These are phyloP conservation scores for Oxyscelio sp. DNA, from an alignment of 2,888 invertebrate genomes.

Conservation along the genomic window DNA sequence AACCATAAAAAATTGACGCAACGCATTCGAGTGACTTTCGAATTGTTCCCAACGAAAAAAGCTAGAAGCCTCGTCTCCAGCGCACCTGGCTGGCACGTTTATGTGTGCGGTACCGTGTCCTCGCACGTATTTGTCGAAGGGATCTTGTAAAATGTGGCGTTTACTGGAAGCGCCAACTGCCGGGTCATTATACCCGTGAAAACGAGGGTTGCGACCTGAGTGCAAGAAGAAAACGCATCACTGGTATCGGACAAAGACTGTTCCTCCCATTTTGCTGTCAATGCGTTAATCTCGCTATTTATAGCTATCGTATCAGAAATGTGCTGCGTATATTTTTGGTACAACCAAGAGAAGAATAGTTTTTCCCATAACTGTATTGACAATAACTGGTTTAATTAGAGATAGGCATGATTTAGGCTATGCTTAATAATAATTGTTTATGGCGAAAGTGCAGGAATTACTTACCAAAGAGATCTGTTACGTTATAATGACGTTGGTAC, in stretches of 20 bases:
- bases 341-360: too few relatives aligned
- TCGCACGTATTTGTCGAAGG: constrained; percentile 69
- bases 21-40: constrained; percentile 11
- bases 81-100: constrained; percentile 72
- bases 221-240: constrained; percentile 5
- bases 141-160: constrained; percentile 71
- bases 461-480: too few relatives aligned
- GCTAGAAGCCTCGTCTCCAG: constrained; percentile 26
- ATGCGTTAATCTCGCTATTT: constrained; percentile 46
- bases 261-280: constrained; percentile 26
- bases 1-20: constrained; percentile 35
- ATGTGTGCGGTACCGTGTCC: constrained; percentile 56
- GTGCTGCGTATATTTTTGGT: too few relatives aligned
- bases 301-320: background rate
- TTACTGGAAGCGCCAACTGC: constrained; percentile 68
- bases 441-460: too few relatives aligned
- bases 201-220: constrained; percentile 29
- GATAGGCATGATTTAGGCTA: too few relatives aligned
- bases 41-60: constrained; percentile 43
- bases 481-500: too few relatives aligned
- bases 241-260: constrained; percentile 30
- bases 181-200: constrained; percentile 67
- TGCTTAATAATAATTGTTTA: too few relatives aligned
- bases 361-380: too few relatives aligned
- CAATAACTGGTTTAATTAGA: too few relatives aligned